Evolutionary conservation across 2,113 vertebrate genomes (phyloP), one percentile per base, ranked within the genome.

Genomic region (Acanthochromis polyacanthus): DNA sequence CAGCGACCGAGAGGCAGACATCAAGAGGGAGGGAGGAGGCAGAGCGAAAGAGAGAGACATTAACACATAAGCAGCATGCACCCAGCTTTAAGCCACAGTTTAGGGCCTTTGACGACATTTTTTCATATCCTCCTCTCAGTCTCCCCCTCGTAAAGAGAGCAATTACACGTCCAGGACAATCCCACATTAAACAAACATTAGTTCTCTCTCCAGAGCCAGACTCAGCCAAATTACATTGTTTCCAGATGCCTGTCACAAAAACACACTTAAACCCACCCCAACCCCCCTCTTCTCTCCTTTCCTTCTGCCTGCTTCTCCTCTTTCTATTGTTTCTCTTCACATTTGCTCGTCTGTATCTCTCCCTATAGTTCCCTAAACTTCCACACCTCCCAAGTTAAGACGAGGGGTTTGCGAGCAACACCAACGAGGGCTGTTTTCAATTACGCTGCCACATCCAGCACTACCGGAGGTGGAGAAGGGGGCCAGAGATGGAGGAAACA

Each of bases 151-250:
- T 95, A 89, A 96, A 96, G 94, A 94, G 93, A 86, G 20, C 82
- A 95, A 97, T 97, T 96, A 97, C 94, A 96, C 91, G 94, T 96
- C 94, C 95, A 92, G 91, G 95, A 94, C 83, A 92, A 94, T 95
- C 96, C 96, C 96, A 96, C 96, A 97, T 96, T 96, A 97, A 97
- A 96, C 95, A 95, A 96, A 95, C 96, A 95, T 94, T 95, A 93
- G 93, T 81, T 86, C 90, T 88, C 67, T 82, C 76, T 75, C 73
- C 88, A 88, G 86, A 87, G 81, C 83, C 83, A 82, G 84, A 92
- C 94, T 94, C 92, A 91, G 95, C 93, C 94, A 94, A 86, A 95
- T 91, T 94, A 93, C 95, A 97, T 97, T 93, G 95, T 94, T 97
- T 97, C 96, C 96, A 97, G 96, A 97, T 97, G 96, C 95, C 62